A percentile compares a stretch with the other conserved stretches of the same genome.
Conservation (phyloP, 1,140 invertebrate genomes). For the Scaptomyza hsui region DNA sequence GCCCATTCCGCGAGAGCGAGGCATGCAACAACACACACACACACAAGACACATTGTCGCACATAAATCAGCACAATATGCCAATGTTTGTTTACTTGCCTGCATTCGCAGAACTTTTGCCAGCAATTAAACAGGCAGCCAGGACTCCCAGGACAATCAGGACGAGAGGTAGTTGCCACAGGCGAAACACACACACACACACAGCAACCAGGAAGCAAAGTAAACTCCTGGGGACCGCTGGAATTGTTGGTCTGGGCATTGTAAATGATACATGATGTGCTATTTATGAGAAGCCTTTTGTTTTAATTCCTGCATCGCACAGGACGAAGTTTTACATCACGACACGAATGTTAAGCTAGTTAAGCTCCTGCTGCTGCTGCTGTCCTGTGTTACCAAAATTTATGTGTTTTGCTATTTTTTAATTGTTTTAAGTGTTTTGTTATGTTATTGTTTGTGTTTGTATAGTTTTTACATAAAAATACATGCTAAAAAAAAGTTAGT, state of each 20-base stretch:
- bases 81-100: conserved; percentile 82
- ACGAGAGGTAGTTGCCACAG: conserved; percentile 7
- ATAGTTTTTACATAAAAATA: conserved; percentile 6
- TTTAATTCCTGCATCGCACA: conserved; percentile 65
- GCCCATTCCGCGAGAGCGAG: conserved; percentile 11
- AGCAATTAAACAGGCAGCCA: conserved; percentile 81
- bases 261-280: conserved; percentile 83
- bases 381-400: conserved; percentile 52
- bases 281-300: conserved; percentile 83
- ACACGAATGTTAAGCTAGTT: conserved; percentile 59
- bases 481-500: conserved; percentile 2
- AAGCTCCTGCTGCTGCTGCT: conserved; percentile 51
- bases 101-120: conserved; percentile 73
- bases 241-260: conserved; percentile 45
- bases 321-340: conserved; percentile 59
- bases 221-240: conserved; percentile 25
- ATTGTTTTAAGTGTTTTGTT: conserved; percentile 79
- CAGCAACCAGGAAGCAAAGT: background rate
- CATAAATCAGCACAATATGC: conserved; percentile 84
- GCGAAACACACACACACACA: conserved; percentile 23
- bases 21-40: conserved; percentile 17
- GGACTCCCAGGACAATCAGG: conserved; percentile 25
- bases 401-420: conserved; percentile 78
- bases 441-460: conserved; percentile 1
- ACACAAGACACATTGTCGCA: conserved; percentile 72